These are phyloP conservation scores for Listronotus oregonensis DNA, from an alignment of 1,140 invertebrate species.

Conservation along the genomic window DNA sequence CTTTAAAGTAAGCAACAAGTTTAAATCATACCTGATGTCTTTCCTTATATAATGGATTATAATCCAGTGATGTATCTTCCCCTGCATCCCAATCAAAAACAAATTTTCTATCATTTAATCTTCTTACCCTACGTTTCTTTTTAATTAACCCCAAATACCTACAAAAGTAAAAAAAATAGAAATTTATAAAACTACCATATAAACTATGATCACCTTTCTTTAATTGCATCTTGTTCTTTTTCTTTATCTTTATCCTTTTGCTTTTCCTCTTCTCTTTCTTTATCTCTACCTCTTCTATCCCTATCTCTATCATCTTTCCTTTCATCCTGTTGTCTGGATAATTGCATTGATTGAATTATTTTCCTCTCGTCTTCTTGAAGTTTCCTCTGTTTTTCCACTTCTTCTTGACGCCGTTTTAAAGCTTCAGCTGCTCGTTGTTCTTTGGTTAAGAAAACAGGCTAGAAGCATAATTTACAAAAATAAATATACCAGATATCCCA, in stretches of 20 bases:
- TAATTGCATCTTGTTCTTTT: constrained; percentile 89
- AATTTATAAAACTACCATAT: background rate
- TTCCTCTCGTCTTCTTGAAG: constrained; percentile 74
- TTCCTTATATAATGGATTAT: constrained; percentile 96
- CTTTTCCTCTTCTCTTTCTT: constrained; percentile 59
- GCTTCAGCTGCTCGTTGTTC: constrained; percentile 92
- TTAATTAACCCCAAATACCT: constrained; percentile 91
- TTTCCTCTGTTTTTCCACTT: constrained; percentile 73
- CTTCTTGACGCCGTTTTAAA: constrained; percentile 83
- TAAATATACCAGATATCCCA: no score
- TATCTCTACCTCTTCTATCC: constrained; percentile 50
- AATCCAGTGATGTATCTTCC: constrained; percentile 98
- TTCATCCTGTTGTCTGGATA: constrained; percentile 40
- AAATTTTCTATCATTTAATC: constrained; percentile 98
- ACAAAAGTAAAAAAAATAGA: constrained; percentile 1
- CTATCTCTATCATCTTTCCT: constrained; percentile 46
- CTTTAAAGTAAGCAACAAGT: background rate
- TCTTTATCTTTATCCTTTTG: constrained; percentile 82
- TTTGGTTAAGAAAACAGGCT: constrained; percentile 96
- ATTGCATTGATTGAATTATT: constrained; percentile 53
- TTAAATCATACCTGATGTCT: constrained; percentile 75
- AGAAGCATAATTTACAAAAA: constrained; percentile 36
- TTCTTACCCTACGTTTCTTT: constrained; percentile 88
- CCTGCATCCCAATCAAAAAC: constrained; percentile 99
- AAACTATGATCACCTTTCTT: constrained; percentile 67